phyloP scores from a whole-genome alignment of 2,797 vertebrate genomes.

The Anolis apletophallus region DNA sequence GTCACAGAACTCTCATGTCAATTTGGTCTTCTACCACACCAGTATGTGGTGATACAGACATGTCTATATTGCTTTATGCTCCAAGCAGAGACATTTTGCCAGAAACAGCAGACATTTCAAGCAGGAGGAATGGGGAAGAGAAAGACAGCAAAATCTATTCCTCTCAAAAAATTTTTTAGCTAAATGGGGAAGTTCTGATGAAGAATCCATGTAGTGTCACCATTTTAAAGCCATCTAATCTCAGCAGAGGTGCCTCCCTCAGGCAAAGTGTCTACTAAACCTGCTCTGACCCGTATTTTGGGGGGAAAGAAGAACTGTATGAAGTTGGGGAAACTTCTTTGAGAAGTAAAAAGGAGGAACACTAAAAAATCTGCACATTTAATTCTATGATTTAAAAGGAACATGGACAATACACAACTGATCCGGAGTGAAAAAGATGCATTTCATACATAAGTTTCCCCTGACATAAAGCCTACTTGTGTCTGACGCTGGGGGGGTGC shows the following conservation, averaged over 20 bases:
- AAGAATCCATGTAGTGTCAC: background rate
- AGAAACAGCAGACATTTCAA: background rate
- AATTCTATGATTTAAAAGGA: background rate
- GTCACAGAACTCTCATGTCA: background rate
- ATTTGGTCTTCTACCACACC: background rate
- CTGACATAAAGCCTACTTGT: no score
- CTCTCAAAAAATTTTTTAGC: background rate
- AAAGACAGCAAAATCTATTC: no score
- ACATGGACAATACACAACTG: background rate
- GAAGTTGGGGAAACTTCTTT: background rate
- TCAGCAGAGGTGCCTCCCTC: background rate
- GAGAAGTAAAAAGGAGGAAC: background rate
- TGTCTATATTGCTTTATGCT: background rate
- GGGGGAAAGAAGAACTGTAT: background rate
- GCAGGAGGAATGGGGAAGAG: background rate
- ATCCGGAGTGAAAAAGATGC: background rate
- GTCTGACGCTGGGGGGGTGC: no score
- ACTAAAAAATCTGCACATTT: background rate
- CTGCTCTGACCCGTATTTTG: background rate
- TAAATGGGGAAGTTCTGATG: background rate
- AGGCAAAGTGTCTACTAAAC: constrained; percentile 23
- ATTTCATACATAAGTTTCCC: background rate
- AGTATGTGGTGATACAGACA: background rate
- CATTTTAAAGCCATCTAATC: background rate
- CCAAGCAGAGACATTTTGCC: background rate